A percentile compares a stretch with the other conserved stretches of the same genome.
Conservation (phyloP, 1,140 invertebrate genomes). For the Caenorhabditis remanei region DNA sequence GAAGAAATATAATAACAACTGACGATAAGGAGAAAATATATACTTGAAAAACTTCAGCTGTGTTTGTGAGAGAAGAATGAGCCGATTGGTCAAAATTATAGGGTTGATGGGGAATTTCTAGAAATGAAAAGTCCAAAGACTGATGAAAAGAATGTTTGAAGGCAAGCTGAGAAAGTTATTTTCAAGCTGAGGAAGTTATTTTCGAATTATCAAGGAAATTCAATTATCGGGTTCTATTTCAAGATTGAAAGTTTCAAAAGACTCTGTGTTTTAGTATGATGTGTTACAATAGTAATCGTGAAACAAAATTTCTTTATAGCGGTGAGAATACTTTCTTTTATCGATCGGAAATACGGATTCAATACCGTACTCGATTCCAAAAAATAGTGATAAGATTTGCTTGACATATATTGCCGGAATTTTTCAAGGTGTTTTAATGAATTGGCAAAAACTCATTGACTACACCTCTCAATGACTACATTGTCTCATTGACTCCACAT, state of each 20-base stretch:
- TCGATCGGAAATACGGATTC: too few species aligned
- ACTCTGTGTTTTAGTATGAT: too few species aligned
- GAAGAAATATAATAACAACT: not conserved
- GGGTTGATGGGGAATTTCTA: not conserved
- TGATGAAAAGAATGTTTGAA: not conserved
- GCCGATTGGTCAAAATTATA: slow-evolving; percentile 17
- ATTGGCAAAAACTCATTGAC: too few species aligned
- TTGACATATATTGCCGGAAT: too few species aligned
- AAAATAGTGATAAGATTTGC: too few species aligned
- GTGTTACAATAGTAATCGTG: too few species aligned
- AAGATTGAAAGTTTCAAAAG: not conserved
- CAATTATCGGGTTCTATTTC: not conserved
- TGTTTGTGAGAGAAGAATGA: slow-evolving; percentile 5
- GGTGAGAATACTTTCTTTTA: too few species aligned
- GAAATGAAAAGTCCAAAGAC: not conserved
- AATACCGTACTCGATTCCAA: too few species aligned
- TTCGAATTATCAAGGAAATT: not conserved
- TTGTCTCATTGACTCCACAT: too few species aligned
- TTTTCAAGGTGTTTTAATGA: too few species aligned
- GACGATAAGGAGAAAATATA: not conserved
- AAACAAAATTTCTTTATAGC: too few species aligned
- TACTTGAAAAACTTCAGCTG: slow-evolving; percentile 4
- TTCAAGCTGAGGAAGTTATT: not conserved
- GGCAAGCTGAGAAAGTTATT: not conserved
- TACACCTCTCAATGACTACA: too few species aligned